Evolutionary conservation across 1,140 invertebrate species (phyloP).

Genomic region (Hirudo medicinalis): DNA sequence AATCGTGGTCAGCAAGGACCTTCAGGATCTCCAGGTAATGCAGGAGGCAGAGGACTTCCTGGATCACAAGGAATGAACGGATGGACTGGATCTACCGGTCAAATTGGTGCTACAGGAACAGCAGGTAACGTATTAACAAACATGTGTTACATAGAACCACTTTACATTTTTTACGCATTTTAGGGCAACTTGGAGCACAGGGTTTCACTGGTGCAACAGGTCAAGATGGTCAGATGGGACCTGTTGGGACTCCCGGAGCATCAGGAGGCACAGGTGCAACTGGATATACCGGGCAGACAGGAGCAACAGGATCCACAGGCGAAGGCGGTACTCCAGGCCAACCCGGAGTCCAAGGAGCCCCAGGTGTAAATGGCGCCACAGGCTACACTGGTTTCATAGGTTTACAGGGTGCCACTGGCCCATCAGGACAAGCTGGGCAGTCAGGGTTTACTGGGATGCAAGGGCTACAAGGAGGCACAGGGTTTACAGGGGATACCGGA

Average conservation of each 20-base stretch:
- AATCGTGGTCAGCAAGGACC: constrained; percentile 7
- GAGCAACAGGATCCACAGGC: constrained; percentile 2
- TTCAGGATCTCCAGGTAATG: constrained; percentile 10
- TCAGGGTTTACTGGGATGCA: not conserved
- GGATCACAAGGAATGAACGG: not conserved
- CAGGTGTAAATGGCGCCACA: not conserved
- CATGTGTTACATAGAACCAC: no score
- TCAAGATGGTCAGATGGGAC: not conserved
- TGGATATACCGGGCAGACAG: constrained; percentile 10
- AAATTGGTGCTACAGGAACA: constrained; percentile 2
- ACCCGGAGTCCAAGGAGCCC: not conserved
- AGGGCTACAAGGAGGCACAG: not conserved
- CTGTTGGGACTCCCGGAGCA: constrained; percentile 1
- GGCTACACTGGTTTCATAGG: constrained; percentile 2
- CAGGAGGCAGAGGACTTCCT: not conserved
- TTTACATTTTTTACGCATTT: no score
- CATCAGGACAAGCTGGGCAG: not conserved
- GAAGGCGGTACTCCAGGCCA: not conserved
- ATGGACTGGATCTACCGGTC: not conserved
- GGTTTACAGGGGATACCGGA: not conserved
- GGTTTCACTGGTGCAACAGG: constrained; percentile 13
- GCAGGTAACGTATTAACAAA: not conserved
- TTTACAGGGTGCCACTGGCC: not conserved
- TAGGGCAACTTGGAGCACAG: not conserved
- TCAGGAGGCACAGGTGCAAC: constrained; percentile 9